Evolutionary conservation across 2,113 vertebrate species (phyloP).

Genomic region (Myotis lucifugus): DNA sequence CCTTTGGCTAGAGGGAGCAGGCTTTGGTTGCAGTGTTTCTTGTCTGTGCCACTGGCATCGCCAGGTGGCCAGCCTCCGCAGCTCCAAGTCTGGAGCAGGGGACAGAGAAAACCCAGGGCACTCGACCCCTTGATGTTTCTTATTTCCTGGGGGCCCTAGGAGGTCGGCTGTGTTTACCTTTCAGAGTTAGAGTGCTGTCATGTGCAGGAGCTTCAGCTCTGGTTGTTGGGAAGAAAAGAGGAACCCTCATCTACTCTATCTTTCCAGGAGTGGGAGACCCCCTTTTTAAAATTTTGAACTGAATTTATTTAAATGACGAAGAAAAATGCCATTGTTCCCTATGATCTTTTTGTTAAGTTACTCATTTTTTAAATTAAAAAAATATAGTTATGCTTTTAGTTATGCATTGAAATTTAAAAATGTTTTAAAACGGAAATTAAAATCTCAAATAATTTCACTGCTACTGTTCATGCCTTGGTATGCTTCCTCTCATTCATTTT

Average conservation of each 20-base stretch:
- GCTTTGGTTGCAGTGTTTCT: not conserved
- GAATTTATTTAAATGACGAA: not conserved
- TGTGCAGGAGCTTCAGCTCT: not conserved
- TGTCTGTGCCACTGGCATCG: not conserved
- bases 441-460: not conserved
- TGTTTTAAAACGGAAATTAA: not conserved
- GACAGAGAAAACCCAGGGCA: not conserved
- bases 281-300: not conserved
- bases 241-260: not conserved
- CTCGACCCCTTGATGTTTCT: not conserved
- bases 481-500: constrained; percentile 5
- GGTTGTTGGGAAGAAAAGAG: not conserved
- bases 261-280: not conserved
- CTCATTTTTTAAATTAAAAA: not conserved
- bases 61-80: not conserved
- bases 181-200: not conserved
- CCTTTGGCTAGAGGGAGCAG: not conserved
- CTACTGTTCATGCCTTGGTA: not conserved
- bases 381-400: not conserved
- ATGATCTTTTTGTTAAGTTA: not conserved
- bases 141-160: not conserved
- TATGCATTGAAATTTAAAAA: not conserved
- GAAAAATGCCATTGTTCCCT: not conserved
- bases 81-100: not conserved
- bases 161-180: not conserved